These are phyloP conservation scores for Morbakka virulenta DNA, from an alignment of 30 jellyfish, hydroid and myxozoan species.

Conservation along the genomic window DNA sequence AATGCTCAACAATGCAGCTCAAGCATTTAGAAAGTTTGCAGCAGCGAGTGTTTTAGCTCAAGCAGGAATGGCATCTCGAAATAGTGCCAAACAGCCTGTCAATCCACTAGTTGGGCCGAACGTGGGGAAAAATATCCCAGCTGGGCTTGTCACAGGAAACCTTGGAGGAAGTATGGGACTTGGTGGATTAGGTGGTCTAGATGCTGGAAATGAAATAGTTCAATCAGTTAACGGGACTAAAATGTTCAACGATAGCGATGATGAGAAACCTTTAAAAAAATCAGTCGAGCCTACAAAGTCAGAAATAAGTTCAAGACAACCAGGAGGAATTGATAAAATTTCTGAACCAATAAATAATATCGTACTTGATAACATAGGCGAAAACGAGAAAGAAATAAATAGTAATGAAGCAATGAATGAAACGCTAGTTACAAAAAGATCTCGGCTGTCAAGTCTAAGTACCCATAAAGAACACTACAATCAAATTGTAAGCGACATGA, in stretches of 20 bases:
- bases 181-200: constrained; percentile 77
- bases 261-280: background rate
- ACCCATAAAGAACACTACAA: background rate
- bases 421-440: background rate
- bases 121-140: constrained; percentile 1
- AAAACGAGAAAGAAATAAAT: too few relatives aligned
- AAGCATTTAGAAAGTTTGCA: constrained; percentile 55
- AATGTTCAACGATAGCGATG: background rate
- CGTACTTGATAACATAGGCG: background rate
- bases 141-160: constrained; percentile 38
- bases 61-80: constrained; percentile 30
- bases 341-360: background rate
- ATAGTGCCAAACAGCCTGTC: constrained; percentile 24
- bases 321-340: too few relatives aligned
- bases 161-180: constrained; percentile 82
- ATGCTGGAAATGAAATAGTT: constrained; percentile 31
- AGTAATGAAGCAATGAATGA: background rate
- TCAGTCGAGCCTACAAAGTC: background rate
- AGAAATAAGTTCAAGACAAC: background rate
- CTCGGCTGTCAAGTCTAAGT: background rate
- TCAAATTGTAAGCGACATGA: background rate
- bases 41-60: constrained; percentile 17
- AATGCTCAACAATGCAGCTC: constrained; percentile 54
- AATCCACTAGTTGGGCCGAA: constrained; percentile 41
- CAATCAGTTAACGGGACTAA: background rate